These are phyloP conservation scores for Gavialis gangeticus DNA, from an alignment of 2,113 vertebrate species.

Conservation along the genomic window DNA sequence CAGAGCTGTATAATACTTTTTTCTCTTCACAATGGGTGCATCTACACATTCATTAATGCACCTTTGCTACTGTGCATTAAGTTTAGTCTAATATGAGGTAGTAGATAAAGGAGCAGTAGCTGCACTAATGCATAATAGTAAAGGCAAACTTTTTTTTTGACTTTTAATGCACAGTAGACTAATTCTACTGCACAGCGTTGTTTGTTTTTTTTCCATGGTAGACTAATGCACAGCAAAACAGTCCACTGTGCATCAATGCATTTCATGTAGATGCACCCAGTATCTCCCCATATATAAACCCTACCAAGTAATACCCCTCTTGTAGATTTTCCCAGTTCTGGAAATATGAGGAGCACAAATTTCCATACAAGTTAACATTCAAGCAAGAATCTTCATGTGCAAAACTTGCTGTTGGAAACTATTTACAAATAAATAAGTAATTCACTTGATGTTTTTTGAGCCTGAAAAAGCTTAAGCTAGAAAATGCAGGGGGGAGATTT, in stretches of 20 bases:
- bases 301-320: background rate
- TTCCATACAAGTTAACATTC: conserved; percentile 16
- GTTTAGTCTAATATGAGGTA: too few species aligned
- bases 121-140: too few species aligned
- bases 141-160: too few species aligned
- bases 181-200: too few species aligned
- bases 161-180: too few species aligned
- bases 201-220: too few species aligned
- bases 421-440: conserved; percentile 47
- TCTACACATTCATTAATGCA: too few species aligned
- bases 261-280: too few species aligned
- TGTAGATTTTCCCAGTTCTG: background rate
- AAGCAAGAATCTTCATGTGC: conserved; percentile 10
- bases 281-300: background rate
- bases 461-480: conserved; percentile 46
- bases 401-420: conserved; percentile 1
- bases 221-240: too few species aligned
- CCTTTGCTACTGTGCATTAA: too few species aligned
- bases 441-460: conserved; percentile 11
- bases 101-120: too few species aligned
- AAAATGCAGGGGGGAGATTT: conserved; percentile 36
- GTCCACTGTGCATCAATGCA: too few species aligned
- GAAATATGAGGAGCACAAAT: conserved; percentile 3
- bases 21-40: background rate
- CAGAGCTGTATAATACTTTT: background rate